Percentiles rank a stretch among this genome's conserved stretches.
Evolutionary conservation across 2,797 vertebrate species (phyloP).

Genomic region (Acipenser transmontanus): DNA sequence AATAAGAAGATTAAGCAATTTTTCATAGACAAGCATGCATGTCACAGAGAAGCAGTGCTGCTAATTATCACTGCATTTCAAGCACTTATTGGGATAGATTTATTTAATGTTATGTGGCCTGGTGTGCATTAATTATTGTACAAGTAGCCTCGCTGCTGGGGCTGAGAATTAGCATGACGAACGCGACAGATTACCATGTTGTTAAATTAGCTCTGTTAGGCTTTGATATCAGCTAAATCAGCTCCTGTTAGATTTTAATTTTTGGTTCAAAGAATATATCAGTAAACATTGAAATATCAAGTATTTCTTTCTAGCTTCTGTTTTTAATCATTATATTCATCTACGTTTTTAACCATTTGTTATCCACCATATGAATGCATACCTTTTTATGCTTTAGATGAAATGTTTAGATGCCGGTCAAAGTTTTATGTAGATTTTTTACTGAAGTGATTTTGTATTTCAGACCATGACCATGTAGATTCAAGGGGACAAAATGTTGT

Average conservation of each 20-base stretch:
- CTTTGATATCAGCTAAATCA: conserved; percentile 32
- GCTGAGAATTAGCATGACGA: conserved; percentile 40
- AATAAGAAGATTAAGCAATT: conserved; percentile 40
- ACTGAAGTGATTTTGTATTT: too few species aligned
- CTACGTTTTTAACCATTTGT: too few species aligned
- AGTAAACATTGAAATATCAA: conserved; percentile 3
- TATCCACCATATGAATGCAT: too few species aligned
- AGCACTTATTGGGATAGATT: conserved; percentile 37
- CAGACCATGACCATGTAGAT: too few species aligned
- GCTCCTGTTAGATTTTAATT: conserved; percentile 31
- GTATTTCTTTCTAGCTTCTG: neutral
- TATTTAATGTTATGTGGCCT: conserved; percentile 40
- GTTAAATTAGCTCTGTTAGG: conserved; percentile 33
- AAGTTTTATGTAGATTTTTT: too few species aligned
- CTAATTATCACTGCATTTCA: conserved; percentile 46
- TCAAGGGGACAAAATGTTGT: too few species aligned
- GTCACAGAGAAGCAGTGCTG: conserved; percentile 35
- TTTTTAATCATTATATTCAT: too few species aligned
- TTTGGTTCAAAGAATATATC: conserved; percentile 5
- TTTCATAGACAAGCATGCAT: conserved; percentile 39
- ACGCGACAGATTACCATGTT: conserved; percentile 36
- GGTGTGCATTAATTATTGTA: conserved; percentile 42
- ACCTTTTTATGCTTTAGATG: too few species aligned
- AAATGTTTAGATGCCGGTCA: too few species aligned
- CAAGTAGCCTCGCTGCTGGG: conserved; percentile 39